These are phyloP conservation scores for Drosophila nigritarsus DNA, from an alignment of 2,888 invertebrate species.

Conservation along the genomic window DNA sequence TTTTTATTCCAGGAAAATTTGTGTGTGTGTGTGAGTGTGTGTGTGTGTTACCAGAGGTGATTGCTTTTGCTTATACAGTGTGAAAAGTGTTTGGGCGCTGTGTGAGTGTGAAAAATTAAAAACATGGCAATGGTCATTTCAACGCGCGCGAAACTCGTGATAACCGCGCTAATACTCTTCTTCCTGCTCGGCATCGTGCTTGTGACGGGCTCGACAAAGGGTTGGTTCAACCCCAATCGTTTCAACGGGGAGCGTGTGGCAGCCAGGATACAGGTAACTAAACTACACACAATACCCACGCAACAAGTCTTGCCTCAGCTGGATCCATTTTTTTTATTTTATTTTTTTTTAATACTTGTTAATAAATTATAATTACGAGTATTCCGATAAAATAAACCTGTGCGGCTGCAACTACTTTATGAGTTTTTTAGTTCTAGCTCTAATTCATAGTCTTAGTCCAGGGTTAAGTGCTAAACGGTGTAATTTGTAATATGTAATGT, in stretches of 20 bases:
- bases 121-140: slow-evolving; percentile 89
- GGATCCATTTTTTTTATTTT: neutral
- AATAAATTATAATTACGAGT: slow-evolving; percentile 70
- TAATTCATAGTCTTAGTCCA: slow-evolving; percentile 6
- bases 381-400: neutral
- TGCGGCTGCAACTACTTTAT: slow-evolving; percentile 27
- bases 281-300: slow-evolving; percentile 8
- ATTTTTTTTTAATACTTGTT: slow-evolving; percentile 40
- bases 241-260: slow-evolving; percentile 86
- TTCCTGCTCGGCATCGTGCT: slow-evolving; percentile 87
- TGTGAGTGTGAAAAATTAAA: slow-evolving; percentile 44
- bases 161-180: slow-evolving; percentile 87
- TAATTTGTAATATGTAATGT: slow-evolving; percentile 58
- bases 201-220: slow-evolving; percentile 87
- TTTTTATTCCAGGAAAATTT: slow-evolving; percentile 61
- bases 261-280: slow-evolving; percentile 87
- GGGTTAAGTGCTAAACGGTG: slow-evolving; percentile 36
- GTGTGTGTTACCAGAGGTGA: slow-evolving; percentile 27
- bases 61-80: slow-evolving; percentile 35
- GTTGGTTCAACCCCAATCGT: slow-evolving; percentile 87
- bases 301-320: slow-evolving; percentile 51
- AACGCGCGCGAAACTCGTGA: slow-evolving; percentile 87
- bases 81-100: slow-evolving; percentile 49
- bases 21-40: neutral
- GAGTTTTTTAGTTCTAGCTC: slow-evolving; percentile 1